Conservation (phyloP, 2,113 vertebrate genomes). For the Burhinus bistriatus region DNA sequence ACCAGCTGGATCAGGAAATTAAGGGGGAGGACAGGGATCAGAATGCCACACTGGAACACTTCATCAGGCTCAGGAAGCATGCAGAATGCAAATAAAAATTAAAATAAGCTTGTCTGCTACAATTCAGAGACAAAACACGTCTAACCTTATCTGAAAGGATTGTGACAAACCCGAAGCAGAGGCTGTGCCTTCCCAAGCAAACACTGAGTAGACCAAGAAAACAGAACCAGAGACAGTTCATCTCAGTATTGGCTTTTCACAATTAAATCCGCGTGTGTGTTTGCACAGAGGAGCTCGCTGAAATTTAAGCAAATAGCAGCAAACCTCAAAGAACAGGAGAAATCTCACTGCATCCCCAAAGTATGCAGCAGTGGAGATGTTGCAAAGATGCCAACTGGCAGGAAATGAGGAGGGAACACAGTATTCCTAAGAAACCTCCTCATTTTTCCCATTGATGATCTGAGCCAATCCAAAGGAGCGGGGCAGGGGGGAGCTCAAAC, state of each 20-base stretch:
- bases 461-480: neutral
- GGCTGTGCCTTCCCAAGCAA: neutral
- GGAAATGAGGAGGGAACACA: neutral
- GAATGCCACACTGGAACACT: neutral
- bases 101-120: neutral
- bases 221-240: neutral
- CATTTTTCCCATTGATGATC: neutral
- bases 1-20: neutral
- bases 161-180: neutral
- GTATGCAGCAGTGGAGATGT: neutral
- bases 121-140: slow-evolving; percentile 6
- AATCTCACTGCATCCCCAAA: slow-evolving; percentile 11
- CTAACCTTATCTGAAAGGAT: neutral
- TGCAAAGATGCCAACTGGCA: slow-evolving; percentile 42
- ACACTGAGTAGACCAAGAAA: neutral
- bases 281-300: neutral
- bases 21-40: neutral
- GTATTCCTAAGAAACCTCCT: slow-evolving; percentile 15
- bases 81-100: neutral
- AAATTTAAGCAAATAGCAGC: slow-evolving; percentile 10
- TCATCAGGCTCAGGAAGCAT: neutral
- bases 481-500: neutral
- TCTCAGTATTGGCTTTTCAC: neutral
- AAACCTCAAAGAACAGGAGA: slow-evolving; percentile 32
- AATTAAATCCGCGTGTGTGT: neutral